phyloP scores from a whole-genome alignment of 2,797 vertebrate genomes.

The Nyctalus aviator region DNA sequence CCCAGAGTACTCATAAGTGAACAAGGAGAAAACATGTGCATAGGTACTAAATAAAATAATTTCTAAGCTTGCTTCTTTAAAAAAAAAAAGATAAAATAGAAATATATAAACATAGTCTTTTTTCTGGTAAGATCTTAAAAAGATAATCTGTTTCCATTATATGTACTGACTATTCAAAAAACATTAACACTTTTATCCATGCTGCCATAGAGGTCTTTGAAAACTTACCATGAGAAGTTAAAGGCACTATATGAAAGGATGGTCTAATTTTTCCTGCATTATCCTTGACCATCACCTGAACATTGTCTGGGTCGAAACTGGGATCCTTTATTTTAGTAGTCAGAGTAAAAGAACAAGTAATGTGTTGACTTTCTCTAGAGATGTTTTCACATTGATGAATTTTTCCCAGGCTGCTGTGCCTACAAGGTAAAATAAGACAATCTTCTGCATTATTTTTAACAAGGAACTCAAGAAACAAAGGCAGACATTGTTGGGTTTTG shows the following conservation, averaged over 20 bases:
- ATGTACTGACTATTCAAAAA: slow-evolving; percentile 14
- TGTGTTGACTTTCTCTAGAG: slow-evolving; percentile 68
- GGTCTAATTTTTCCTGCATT: slow-evolving; percentile 78
- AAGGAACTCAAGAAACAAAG: slow-evolving; percentile 35
- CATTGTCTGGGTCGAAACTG: slow-evolving; percentile 47
- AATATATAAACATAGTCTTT: neutral
- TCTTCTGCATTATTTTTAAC: slow-evolving; percentile 54
- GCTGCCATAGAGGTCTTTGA: neutral
- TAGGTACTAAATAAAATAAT: slow-evolving; percentile 22
- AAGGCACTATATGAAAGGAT: slow-evolving; percentile 72
- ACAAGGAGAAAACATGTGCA: slow-evolving; percentile 2
- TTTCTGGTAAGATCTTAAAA: slow-evolving; percentile 29
- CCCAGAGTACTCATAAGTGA: neutral
- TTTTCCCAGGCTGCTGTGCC: slow-evolving; percentile 79
- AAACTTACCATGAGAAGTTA: slow-evolving; percentile 78
- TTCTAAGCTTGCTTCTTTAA: slow-evolving; percentile 41
- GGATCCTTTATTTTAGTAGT: slow-evolving; percentile 62
- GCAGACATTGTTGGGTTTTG: neutral
- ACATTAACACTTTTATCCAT: neutral
- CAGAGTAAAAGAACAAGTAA: slow-evolving; percentile 83
- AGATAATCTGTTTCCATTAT: slow-evolving; percentile 29
- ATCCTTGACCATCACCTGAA: slow-evolving; percentile 80
- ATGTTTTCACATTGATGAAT: slow-evolving; percentile 79
- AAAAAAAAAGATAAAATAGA: slow-evolving; percentile 9
- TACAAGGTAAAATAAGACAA: slow-evolving; percentile 74